phyloP scores from a whole-genome alignment of 2,113 vertebrate genomes.

The Oncorhynchus clarkii region DNA sequence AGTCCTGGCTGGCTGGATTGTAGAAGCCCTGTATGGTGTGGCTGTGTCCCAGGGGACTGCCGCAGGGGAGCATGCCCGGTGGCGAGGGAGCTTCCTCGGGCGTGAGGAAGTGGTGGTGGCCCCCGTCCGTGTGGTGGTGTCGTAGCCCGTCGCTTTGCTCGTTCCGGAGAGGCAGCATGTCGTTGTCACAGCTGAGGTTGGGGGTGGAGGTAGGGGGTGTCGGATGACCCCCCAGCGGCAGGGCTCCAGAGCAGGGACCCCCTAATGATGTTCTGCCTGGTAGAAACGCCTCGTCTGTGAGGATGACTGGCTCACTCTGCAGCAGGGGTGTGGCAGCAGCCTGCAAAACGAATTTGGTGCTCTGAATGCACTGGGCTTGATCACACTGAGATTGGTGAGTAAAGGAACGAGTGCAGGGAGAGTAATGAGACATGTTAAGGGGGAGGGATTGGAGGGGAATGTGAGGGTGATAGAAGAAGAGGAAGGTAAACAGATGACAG shows the following conservation, averaged over 20 bases:
- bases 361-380: conserved; percentile 99
- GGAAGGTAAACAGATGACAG: conserved; percentile 6
- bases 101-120: conserved; percentile 89
- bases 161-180: conserved; percentile 78
- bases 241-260: conserved; percentile 78
- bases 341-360: conserved; percentile 99
- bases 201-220: conserved; percentile 91
- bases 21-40: conserved; percentile 85
- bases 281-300: conserved; percentile 77
- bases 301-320: conserved; percentile 87
- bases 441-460: conserved; percentile 15
- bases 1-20: conserved; percentile 92
- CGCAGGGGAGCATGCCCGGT: conserved; percentile 82
- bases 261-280: conserved; percentile 79
- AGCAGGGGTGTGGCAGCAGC: conserved; percentile 91
- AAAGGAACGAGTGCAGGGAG: conserved; percentile 32
- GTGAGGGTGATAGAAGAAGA: neutral
- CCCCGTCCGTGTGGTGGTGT: conserved; percentile 46
- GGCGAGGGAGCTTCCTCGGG: conserved; percentile 91
- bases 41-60: conserved; percentile 84
- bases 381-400: conserved; percentile 83
- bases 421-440: conserved; percentile 28
- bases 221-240: conserved; percentile 88
- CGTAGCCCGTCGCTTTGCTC: conserved; percentile 38
- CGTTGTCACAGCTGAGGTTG: conserved; percentile 83